Evolutionary conservation across 92 coral and sea anemone species (phyloP).

Genomic region (Nematostella vectensis): DNA sequence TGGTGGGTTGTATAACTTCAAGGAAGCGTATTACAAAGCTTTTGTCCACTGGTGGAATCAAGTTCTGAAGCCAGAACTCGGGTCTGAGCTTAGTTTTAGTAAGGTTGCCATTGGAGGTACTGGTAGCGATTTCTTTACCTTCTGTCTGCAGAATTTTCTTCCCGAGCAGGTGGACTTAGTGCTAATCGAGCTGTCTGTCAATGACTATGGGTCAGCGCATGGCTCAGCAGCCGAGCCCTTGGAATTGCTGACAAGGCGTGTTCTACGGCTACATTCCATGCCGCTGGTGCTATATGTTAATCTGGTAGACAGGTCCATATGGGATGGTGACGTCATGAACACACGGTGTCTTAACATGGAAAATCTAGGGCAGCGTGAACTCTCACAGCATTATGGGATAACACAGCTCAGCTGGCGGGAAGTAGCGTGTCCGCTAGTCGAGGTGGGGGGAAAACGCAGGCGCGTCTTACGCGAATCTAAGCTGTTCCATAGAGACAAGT

Average conservation of each 20-base stretch:
- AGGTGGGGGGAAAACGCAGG: conserved; percentile 4
- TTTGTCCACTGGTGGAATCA: conserved; percentile 54
- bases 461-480: conserved; percentile 1
- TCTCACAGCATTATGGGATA: conserved; percentile 58
- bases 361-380: conserved; percentile 50
- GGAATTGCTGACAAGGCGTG: conserved; percentile 51
- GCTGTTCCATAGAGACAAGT: conserved; percentile 27
- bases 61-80: conserved; percentile 12
- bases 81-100: conserved; percentile 22
- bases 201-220: conserved; percentile 41
- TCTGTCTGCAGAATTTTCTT: conserved; percentile 51
- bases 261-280: conserved; percentile 31
- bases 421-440: conserved; percentile 45
- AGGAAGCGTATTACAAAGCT: conserved; percentile 17
- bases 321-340: conserved; percentile 13
- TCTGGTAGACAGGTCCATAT: conserved; percentile 27
- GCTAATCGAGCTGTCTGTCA: conserved; percentile 49
- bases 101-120: conserved; percentile 62
- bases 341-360: conserved; percentile 50
- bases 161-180: conserved; percentile 40
- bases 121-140: conserved; percentile 67
- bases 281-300: conserved; percentile 45
- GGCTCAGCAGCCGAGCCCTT: conserved; percentile 47
- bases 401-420: conserved; percentile 69
- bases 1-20: conserved; percentile 33